Base-by-base conservation (phyloP, 2,888 invertebrate species). In the Artemia sinica region DNA sequence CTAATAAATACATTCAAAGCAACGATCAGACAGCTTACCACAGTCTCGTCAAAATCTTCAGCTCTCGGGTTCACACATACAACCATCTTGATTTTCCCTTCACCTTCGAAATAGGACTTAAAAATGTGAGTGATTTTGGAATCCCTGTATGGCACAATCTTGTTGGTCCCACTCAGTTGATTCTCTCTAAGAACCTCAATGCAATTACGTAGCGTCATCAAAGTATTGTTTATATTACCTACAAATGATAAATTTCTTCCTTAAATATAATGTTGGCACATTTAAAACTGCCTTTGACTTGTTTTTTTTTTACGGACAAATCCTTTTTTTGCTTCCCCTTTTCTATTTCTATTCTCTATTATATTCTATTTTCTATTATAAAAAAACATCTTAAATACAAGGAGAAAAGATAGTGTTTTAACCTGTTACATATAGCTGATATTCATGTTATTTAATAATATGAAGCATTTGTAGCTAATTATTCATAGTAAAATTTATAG, bases 181-280 rank as follows among this genome's bases (percentile, higher is more conserved):
- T 95, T 96, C 75, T 95, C 94, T 66, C 95, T 80, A 72, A 97
- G 79, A 52, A 85, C 84, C 77, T 98, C 96, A 74, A 98, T 81
- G 76, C 98, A 98, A 0, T 86, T 87, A 70, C 97, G 81, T 49
- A 98, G 80, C 0, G 89, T 89, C 93, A 97, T 93, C 67, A 98
- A 80, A 0, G 96, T 95, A 76, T 94, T 93, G 77, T 98, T 99
- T 67, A 98, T 98, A 76, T 91, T 93, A n/a, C 93, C 92, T 75
- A 82, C 50, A 74, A 73, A 71, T 66, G 68, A 49, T 13, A 14
- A 41, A 13, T 51, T 67, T 58, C 65, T 72, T 58, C 8, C 50
- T 18, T 52, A 69, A 10, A 7, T 69, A 63, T 8, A 63, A 28
- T 9, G 11, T 9, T 28, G 18, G 28, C 2, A 9, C 9, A 63